Percentiles rank a stretch among this genome's conserved stretches.
These are phyloP conservation scores for Eupleurogrammus muticus DNA, from an alignment of 2,797 vertebrate species.

Conservation along the genomic window DNA sequence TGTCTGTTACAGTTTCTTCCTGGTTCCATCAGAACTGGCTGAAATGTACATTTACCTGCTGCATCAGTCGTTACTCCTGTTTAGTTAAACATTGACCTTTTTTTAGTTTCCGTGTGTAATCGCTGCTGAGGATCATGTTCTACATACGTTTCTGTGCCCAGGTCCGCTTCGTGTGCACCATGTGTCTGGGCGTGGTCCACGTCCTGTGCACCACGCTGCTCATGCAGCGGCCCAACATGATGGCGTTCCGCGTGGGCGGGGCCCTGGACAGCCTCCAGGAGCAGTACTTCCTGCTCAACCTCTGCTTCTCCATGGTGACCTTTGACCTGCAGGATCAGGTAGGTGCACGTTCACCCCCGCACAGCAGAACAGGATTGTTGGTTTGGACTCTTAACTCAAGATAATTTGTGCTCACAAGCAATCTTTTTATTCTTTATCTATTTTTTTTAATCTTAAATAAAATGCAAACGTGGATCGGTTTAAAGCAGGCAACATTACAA, in stretches of 20 bases:
- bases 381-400: background rate
- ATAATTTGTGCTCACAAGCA: background rate
- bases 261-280: conserved; percentile 86
- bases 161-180: conserved; percentile 85
- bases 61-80: too few relatives aligned
- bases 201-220: conserved; percentile 82
- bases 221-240: conserved; percentile 84
- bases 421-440: background rate
- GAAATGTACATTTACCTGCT: background rate
- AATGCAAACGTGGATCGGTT: background rate
- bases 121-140: too few relatives aligned
- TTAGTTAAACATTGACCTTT: too few relatives aligned
- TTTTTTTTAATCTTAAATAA: background rate
- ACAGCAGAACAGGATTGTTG: too few relatives aligned
- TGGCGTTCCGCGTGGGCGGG: conserved; percentile 90
- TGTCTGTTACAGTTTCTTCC: background rate
- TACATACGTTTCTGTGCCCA: conserved; percentile 51
- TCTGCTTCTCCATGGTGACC: conserved; percentile 90
- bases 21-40: background rate
- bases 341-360: background rate
- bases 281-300: conserved; percentile 88
- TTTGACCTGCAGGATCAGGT: conserved; percentile 93
- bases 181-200: conserved; percentile 82
- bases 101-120: too few relatives aligned
- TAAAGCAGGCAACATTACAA: too few relatives aligned